These are phyloP conservation scores for Synergus umbraculus DNA, from an alignment of 2,888 invertebrate species.

Conservation along the genomic window DNA sequence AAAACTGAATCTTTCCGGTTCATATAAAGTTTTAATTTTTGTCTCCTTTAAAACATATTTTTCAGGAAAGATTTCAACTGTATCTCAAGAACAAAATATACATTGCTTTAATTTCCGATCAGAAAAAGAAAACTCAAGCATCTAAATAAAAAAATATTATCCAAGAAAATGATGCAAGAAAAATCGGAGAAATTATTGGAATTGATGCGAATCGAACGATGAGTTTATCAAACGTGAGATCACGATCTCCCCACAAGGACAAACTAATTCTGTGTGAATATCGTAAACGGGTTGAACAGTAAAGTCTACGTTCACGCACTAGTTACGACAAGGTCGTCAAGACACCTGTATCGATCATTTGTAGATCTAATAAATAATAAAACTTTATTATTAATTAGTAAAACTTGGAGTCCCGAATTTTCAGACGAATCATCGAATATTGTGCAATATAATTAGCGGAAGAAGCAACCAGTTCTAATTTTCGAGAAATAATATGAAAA, in stretches of 20 bases:
- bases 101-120: too few species aligned
- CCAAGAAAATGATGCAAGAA: neutral
- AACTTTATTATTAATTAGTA: too few species aligned
- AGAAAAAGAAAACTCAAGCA: too few species aligned
- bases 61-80: too few species aligned
- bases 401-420: too few species aligned
- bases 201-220: neutral
- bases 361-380: too few species aligned
- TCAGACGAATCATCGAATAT: too few species aligned
- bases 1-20: neutral
- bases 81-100: too few species aligned
- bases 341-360: slow-evolving; percentile 23
- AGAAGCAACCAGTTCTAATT: too few species aligned
- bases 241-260: slow-evolving; percentile 41
- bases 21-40: neutral
- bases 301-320: slow-evolving; percentile 62
- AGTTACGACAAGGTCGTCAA: slow-evolving; percentile 62
- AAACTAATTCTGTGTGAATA: slow-evolving; percentile 47
- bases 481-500: neutral
- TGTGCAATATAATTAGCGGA: too few species aligned
- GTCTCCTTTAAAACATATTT: too few species aligned
- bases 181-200: neutral
- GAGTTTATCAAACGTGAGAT: slow-evolving; percentile 32
- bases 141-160: too few species aligned
- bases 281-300: slow-evolving; percentile 48